Base-by-base conservation (phyloP, 2,113 vertebrate species). In the Notarius quadriscutis region DNA sequence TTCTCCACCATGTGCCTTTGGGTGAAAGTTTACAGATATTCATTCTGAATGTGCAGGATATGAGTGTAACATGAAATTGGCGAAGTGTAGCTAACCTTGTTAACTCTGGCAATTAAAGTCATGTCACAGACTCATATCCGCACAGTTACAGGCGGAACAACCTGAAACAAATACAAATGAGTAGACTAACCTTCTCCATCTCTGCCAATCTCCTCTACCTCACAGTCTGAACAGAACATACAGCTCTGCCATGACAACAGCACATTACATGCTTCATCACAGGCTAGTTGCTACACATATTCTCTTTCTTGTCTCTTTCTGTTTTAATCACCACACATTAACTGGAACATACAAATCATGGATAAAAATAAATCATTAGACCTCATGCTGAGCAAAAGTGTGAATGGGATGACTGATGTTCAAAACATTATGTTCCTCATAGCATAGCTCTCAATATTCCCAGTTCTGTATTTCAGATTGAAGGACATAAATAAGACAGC, bases 101-200 rank as follows among this genome's bases (percentile, higher is more conserved):
- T 93, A 95, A 95, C 91, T 94, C 91, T 86, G 88, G 84, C 93
- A 94, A 94, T 95, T 95, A 95, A 94, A 94, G 93, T 91, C 91
- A 91, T 93, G 93, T 94, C 93, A 93, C 92, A 92, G 90, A 90
- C 87, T 88, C 88, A 91, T 89, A 93, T 94, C 91, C 84, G 88
- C 87, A 85, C 89, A 91, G 91, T 93, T 93, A 94, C 86, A 80
- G 75, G 79, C 81, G 69, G 80, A 88, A 88, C 75, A 81, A 82
- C 85, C 75, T 90, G 90, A 50, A 90, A 72, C 88, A 91, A 89
- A 93, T 91, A 92, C 86, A 93, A 93, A 94, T 92, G 92, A 93
- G 90, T 65, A 67, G 88, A 88, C 84, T 83, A 85, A 89, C 84
- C 62, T 48, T 86, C 87, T 89, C 63, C 55, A 72, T 5, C 65